Base-by-base conservation (phyloP, 2,113 vertebrate species). In the Laterallus jamaicensis region DNA sequence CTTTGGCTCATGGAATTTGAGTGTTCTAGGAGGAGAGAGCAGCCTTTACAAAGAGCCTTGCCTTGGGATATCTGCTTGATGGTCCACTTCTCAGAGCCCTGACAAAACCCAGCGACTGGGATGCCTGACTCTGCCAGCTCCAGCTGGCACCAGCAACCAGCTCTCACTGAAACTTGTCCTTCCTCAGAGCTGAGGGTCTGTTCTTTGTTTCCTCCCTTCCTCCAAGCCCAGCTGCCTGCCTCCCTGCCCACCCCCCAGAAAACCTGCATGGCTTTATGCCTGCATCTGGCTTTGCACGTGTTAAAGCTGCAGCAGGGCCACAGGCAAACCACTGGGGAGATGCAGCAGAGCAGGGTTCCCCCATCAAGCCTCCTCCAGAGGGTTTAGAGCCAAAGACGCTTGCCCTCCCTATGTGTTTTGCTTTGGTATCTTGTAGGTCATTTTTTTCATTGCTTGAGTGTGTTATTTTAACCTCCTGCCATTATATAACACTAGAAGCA, bases 391-490 rank as follows among this genome's bases (percentile, higher is more conserved):
- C 86, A 83, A 88, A 83, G 71, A 90, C 2, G 20, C 56, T 96
- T 90, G 71, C 94, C 60, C 79, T 92, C 39, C 56, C 49, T 24
- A 3, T 82, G 70, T 89, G 59, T 85, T 96, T 96, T 95, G 66
- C 85, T 95, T 83, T 93, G 68, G 68, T 94, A 92, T 95, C 85
- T 88, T 9, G 4, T 77, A 4, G 42, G 71, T 56, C 22, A 49
- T 92, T 95, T 84, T 80, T 94, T 96, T 77, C 68, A 86, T 93
- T 42, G 21, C 68, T 90, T 37, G 78, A 73, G 66, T 59, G 60
- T 94, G 90, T 88, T 96, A 83, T 95, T 96, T 95, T 96, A 97
- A 95, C 92, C 73, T 92, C 71, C 11, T 88, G 90, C 76, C 82
- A 81, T 95, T 90, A 67, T 75, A 83, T 80, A 92, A 93, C 44